Base-by-base conservation (phyloP, 2,113 vertebrate genomes). In the Amblyopsis rosae region DNA sequence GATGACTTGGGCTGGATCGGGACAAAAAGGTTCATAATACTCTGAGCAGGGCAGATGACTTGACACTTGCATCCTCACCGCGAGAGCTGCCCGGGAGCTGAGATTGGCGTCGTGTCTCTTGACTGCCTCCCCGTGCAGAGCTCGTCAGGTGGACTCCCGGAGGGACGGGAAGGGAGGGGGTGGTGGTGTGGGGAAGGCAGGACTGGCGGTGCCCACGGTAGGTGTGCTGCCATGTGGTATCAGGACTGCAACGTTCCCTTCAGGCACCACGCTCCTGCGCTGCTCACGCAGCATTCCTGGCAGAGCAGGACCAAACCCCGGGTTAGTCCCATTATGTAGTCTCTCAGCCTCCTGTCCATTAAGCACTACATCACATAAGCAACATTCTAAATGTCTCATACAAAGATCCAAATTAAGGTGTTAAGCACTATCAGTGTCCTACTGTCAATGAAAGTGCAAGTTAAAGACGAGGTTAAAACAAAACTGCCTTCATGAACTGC, bases 191-290 rank as follows among this genome's bases (percentile, higher is more conserved):
- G 65, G 55, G 58, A 19, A 62, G 72, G 77, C 70, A 82, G 80
- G 13, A 82, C 54, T 62, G 76, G 73, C 3, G 58, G 71, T 65
- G 73, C 67, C 64, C 62, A 15, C 67, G 13, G 7, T 46, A 12
- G 67, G 50, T 63, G 17, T 56, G 56, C 76, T n/a, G 2, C 10
- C 3, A 65, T 89, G 93, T 84, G 4, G 16, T 65, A 95, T 99
- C 97, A 99, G 62, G 96, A 98, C 80, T 93, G 96, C n/a, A 96
- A 90, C 0, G 98, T 99, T 59, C 98, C 98, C 77, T 97, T 99
- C 69, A 99, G 95, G 79, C 98, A 98, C 98, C 98, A 99, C 96
- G 96, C 96, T 1, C 96, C 96, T 0, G 94, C 95, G 0, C 94
- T 86, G 86, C 96, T 97, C 67, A 93, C 92, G 35, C 98, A 99